Base-by-base conservation (phyloP, 1,140 invertebrate genomes). In the Venturia canescens region DNA sequence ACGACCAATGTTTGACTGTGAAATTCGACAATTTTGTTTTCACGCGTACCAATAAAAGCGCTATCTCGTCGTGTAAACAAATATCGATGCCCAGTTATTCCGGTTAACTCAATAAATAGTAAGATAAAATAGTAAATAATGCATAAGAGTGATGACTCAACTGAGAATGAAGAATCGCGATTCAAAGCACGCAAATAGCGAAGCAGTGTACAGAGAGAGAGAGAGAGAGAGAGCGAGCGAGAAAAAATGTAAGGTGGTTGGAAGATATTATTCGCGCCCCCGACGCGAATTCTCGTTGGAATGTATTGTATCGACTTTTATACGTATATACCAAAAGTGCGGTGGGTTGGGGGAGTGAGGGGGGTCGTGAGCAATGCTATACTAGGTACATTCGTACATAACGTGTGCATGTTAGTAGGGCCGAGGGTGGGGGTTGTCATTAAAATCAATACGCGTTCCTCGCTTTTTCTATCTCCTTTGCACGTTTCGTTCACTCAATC, bases 391-490 rank as follows among this genome's bases (percentile, higher is more conserved):
- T 63, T 63, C 21, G 69, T 53, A 74, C 71, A 53, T 53, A 74
- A 31, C 71, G 38, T 26, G 38, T 74, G 71, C 71, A 74, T 53
- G 44, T 26, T 53, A 50, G 71, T 74, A 21, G 71, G 16, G 15
- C 44, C 23, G 15, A 70, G 7, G 71, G 71, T 74, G 85, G 86
- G 88, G 89, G 85, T 85, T 88, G 88, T 92, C 90, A 91, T 92
- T 92, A 91, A 92, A 92, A 92, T 91, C 91, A 92, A 92, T 92
- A 92, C 91, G 87, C 85, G 86, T 86, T 85, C 84, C 86, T 87
- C 85, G 82, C 85, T 87, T 85, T 83, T 86, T 86, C 84, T 84
- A 53, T 86, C 80, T 86, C 84, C 84, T 83, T 83, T 83, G 82
- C 66, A 48, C 69, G 78, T 78, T 82, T 83, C 85, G 83, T 72